These are phyloP conservation scores for Paratrypauchen microcephalus DNA, from an alignment of 2,797 vertebrate species.

Conservation along the genomic window DNA sequence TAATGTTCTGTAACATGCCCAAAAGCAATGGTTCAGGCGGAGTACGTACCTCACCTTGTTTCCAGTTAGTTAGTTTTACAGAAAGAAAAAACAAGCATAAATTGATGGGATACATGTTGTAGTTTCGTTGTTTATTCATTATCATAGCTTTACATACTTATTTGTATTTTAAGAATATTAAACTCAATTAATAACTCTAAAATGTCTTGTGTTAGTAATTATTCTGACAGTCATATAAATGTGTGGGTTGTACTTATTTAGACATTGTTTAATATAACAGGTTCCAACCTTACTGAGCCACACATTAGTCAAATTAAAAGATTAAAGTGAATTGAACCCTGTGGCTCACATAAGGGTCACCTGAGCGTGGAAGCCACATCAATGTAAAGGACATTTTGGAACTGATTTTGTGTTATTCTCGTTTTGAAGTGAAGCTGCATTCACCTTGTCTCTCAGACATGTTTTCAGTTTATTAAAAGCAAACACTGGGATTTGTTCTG, in stretches of 20 bases:
- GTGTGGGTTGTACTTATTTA: neutral
- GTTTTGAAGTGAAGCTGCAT: neutral
- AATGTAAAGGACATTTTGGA: slow-evolving; percentile 15
- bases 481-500: neutral
- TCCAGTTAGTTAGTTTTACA: neutral
- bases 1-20: neutral
- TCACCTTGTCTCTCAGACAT: neutral
- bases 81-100: neutral
- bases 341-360: slow-evolving; percentile 30
- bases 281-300: slow-evolving; percentile 16
- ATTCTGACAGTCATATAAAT: neutral
- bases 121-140: neutral
- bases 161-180: neutral
- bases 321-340: slow-evolving; percentile 31
- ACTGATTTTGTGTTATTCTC: neutral
- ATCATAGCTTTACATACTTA: neutral
- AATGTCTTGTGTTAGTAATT: neutral
- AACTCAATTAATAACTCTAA: too few relatives aligned
- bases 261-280: neutral
- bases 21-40: too few relatives aligned
- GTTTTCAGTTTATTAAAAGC: neutral
- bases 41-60: neutral
- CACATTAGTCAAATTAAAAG: slow-evolving; percentile 42
- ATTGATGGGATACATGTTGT: neutral
- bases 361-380: slow-evolving; percentile 25